Percentiles rank a stretch among this genome's conserved stretches.
phyloP scores from a whole-genome alignment of 2,113 vertebrate genomes.

The Geococcyx californianus region DNA sequence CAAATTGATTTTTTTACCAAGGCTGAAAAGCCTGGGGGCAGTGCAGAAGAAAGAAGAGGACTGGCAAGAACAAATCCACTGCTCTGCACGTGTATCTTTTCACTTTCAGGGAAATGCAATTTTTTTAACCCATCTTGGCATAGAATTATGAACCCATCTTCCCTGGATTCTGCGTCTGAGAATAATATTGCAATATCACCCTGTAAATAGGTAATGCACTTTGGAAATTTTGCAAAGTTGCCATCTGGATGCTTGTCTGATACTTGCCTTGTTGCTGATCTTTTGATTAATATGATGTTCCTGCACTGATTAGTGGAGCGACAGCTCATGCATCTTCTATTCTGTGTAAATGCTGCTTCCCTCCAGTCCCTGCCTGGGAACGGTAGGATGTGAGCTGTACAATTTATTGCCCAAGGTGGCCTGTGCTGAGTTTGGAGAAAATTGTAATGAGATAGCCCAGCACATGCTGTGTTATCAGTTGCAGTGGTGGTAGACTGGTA shows the following conservation, averaged over 20 bases:
- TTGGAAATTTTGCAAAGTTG: not conserved
- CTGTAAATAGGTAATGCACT: not conserved
- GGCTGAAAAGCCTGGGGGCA: not conserved
- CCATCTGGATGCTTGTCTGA: not conserved
- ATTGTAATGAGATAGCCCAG: conserved; percentile 14
- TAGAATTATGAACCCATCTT: not conserved
- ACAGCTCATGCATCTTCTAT: conserved; percentile 56
- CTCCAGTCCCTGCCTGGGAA: not conserved
- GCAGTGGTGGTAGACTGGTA: not conserved
- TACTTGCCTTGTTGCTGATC: not conserved
- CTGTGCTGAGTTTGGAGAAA: conserved; percentile 29
- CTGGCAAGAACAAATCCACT: not conserved
- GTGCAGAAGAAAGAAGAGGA: not conserved
- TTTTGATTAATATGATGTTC: conserved; percentile 37
- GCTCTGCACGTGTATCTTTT: not conserved
- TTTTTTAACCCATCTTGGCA: not conserved
- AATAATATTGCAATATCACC: not conserved
- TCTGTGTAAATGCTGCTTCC: conserved; percentile 7
- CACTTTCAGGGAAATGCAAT: not conserved
- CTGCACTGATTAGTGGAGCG: not conserved
- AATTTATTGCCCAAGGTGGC: not conserved
- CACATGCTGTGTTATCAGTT: not conserved
- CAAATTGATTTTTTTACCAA: not conserved
- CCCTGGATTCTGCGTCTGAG: not conserved
- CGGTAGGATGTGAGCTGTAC: not conserved